Evolutionary conservation across 2,888 invertebrate genomes (phyloP), one percentile per base, ranked within the genome.

Genomic region (Eustalomyia histrio): DNA sequence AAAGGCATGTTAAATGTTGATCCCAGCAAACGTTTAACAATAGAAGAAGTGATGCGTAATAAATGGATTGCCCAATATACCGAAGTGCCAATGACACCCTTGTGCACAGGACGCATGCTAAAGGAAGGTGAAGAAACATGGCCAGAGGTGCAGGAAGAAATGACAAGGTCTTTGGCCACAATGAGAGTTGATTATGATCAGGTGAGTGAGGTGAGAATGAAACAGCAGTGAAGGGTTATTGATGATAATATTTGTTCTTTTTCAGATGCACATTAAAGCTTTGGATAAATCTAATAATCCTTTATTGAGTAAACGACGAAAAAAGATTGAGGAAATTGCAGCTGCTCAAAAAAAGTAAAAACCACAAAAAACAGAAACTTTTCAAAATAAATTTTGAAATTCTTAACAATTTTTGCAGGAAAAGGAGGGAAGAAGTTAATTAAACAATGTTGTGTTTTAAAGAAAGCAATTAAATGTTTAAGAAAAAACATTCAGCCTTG

Each of bases 171-270:
- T 0, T 91, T 99, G 83, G 98, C 99, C 57, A 98, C 98, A 65
- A 99, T 99, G 99, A 92, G 99, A 69, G 99, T 99, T 9, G 99
- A 99, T 91, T 98, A 98, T 90, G 99, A 99, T 91, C 96, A 96
- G 92, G 94, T 94, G 65, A 82, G 79, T 73, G 53, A 72, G 73
- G 68, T 72, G 71, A 68, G 63, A n/a, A 47, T 47, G 43, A 14
- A 39, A 12, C 1, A 63, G 33, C 14, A n/a, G 55, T 50, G 55
- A 61, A 50, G 58, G 65, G 65, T 43, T 67, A 63, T 16, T 68
- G 17, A 63, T 18, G 64, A 21, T 50, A 2, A n/a, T 64, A 18
- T 67, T 58, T 12, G 33, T 52, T 39, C 3, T 29, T 73, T 39
- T 79, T 3, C 93, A 95, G 93, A 95, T 97, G 79, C 96, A 96